These are phyloP conservation scores for Macrosoma leucophasiata DNA, from an alignment of 2,888 invertebrate species.

Conservation along the genomic window DNA sequence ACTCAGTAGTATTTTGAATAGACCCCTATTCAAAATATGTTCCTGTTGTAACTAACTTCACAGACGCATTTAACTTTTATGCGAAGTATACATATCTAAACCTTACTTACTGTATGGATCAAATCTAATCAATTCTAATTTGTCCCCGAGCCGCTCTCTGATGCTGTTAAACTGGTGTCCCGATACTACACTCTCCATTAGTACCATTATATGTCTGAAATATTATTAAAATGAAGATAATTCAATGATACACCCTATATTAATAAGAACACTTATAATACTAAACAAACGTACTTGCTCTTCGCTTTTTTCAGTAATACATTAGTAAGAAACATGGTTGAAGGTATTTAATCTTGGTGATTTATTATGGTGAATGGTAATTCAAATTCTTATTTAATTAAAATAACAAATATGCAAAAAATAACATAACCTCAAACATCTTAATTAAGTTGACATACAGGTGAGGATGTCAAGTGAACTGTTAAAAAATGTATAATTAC, in stretches of 20 bases:
- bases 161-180: constrained; percentile 81
- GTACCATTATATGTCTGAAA: constrained; percentile 83
- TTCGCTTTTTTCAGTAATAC: constrained; percentile 82
- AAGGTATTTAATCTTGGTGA: not conserved
- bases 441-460: too few relatives aligned
- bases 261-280: not conserved
- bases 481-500: too few relatives aligned
- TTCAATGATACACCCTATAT: not conserved
- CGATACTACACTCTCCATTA: constrained; percentile 85
- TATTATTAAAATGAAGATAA: not conserved
- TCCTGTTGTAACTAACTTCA: too few relatives aligned
- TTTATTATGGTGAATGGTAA: too few relatives aligned
- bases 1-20: too few relatives aligned
- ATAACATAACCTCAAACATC: too few relatives aligned
- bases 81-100: too few relatives aligned
- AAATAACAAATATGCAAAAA: too few relatives aligned
- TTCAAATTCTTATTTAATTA: too few relatives aligned
- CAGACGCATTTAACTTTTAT: too few relatives aligned
- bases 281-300: constrained; percentile 84
- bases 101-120: constrained; percentile 89
- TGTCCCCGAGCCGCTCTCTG: constrained; percentile 85
- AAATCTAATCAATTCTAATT: constrained; percentile 82
- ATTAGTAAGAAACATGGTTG: constrained; percentile 82
- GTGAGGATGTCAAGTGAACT: too few relatives aligned
- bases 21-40: too few relatives aligned